Percentiles rank a stretch among this genome's conserved stretches.
Evolutionary conservation across 2,888 invertebrate species (phyloP).

Genomic region (Cephus spinipes): DNA sequence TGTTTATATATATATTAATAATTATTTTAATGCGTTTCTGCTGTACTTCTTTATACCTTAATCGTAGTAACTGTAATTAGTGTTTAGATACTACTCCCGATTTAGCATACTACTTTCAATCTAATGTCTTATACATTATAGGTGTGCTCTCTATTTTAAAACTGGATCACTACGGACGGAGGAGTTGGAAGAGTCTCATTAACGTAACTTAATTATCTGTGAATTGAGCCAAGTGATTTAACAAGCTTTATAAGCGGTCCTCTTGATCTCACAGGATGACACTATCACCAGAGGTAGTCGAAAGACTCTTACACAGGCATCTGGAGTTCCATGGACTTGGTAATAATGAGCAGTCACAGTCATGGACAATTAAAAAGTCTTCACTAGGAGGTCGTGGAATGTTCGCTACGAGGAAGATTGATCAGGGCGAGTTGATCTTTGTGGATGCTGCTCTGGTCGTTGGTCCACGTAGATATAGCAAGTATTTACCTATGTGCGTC

Average conservation of each 20-base stretch:
- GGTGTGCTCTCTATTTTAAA: not conserved
- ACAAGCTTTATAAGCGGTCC: not conserved
- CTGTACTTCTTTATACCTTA: not conserved
- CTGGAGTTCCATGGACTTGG: constrained; percentile 32
- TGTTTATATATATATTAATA: not conserved
- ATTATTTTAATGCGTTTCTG: not conserved
- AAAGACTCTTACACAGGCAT: constrained; percentile 40
- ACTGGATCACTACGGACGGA: not conserved
- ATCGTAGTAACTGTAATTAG: not conserved
- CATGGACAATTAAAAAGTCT: constrained; percentile 75
- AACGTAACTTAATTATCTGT: not conserved
- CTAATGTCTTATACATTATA: not conserved
- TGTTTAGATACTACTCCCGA: not conserved
- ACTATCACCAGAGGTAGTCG: constrained; percentile 25
- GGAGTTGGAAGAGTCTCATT: not conserved
- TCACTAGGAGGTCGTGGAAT: constrained; percentile 78
- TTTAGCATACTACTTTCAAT: not conserved
- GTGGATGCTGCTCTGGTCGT: constrained; percentile 77
- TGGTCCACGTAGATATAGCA: constrained; percentile 74
- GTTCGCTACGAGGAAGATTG: constrained; percentile 76
- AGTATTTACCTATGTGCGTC: constrained; percentile 72
- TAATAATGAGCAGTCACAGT: not conserved
- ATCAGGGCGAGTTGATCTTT: constrained; percentile 77
- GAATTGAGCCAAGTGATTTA: not conserved
- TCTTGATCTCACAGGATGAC: not conserved